Base-by-base conservation (phyloP, 2,888 invertebrate species). In the Gasteruption jaculator region DNA sequence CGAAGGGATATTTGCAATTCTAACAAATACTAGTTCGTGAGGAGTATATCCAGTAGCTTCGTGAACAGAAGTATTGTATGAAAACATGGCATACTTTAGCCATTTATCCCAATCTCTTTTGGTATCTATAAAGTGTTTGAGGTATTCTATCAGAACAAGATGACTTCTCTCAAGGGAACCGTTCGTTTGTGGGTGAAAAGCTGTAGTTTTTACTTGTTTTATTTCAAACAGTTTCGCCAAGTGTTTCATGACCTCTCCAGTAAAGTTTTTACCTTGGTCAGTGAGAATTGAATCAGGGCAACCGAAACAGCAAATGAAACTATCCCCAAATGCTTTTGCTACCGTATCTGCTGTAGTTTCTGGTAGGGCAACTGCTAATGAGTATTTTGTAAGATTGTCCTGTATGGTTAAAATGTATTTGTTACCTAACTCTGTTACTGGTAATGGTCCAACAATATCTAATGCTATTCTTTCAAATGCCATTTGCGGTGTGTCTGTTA, bases 381-480 rank as follows among this genome's bases (percentile, higher is more conserved):
- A 46, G 20, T 36, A 46, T 37, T 46, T 46, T n/a, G 43, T 35
- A 3, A 46, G 21, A 15, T 29, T 22, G 14, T 40, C 35, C 30
- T 46, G 40, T n/a, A 35, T 18, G 2, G 47, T 48, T 5, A 47
- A 24, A 6, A 47, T 43, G 15, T 43, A 46, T 10, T 26, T 35
- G 26, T 49, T 46, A 16, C 46, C 48, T 1, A 5, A 14, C 3
- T 15, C 3, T 5, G 53, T 48, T 5, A 25, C 29, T 1, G 48
- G 42, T 15, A 54, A 25, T 2, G 52, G 55, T 1, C 54, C 55
- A 14, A 54, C 55, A 7, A 53, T 42, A 24, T 56, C 53, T 26
- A 52, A 21, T 14, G 38, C 38, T n/a, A 55, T 20, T 16, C 48
- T 40, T 10, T 53, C 48, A 19, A 49, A 46, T 3, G 47, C 46